Evolutionary conservation across 2,797 vertebrate species (phyloP), one percentile per base, ranked within the genome.

Genomic region (Lutjanus campechanus): DNA sequence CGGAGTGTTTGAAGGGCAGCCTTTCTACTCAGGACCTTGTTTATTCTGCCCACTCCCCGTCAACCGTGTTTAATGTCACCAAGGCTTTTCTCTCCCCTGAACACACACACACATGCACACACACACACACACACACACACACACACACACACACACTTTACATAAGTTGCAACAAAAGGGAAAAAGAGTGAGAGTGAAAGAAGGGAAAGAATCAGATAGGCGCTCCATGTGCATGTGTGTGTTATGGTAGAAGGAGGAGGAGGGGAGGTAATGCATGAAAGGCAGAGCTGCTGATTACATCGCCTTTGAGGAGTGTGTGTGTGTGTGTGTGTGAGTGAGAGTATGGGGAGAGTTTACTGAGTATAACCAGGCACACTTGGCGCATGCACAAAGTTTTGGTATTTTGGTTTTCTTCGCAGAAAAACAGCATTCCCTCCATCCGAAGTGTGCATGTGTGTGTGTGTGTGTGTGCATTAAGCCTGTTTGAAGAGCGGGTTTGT

Each of bases 21-120:
- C 88, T 89, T 92, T 92, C 85, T 91, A 87, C 84, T 89, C 81
- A 58, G 83, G 72, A 75, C 86, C 82, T 76, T 95, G 93, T 95
- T 95, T 93, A 93, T 92, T 93, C 91, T 91, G 89, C 84, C 84
- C 79, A 69, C 89, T 94, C 88, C 90, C 87, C 80, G 63, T 88
- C 83, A 91, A 79, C 91, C 73, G 84, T 95, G 93, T 92, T 95
- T 94, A 94, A 95, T 94, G 93, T 95, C 92, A 94, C 87, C 83
- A 81, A 86, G 85, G 80, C 85, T 86, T 93, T 92, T 88, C 88
- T 92, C 76, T 81, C 63, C 62, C 54, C 66, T 79, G 61, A 79
- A 81, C 49, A 81, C 77, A 83, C 77, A 81, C 62, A 74, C 85
- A 69, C 67, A 66, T 64, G 50, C 63, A 81, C 59, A 69, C 49